Conservation (phyloP, 1,140 invertebrate genomes). For the Drosophila mauritiana region DNA sequence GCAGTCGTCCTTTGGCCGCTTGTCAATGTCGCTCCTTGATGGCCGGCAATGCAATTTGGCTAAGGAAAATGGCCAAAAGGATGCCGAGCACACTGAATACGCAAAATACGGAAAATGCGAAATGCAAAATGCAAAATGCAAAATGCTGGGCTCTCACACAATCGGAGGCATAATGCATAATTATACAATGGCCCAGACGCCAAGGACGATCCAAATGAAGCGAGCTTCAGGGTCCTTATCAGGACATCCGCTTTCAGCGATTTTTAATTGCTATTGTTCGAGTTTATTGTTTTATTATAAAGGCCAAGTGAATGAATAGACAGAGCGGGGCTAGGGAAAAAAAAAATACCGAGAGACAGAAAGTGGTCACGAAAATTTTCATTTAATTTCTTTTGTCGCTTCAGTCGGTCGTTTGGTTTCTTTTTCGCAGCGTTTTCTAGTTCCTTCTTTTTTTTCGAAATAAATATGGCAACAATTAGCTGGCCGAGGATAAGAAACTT, state of each 20-base stretch:
- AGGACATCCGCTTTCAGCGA: slow-evolving; percentile 81
- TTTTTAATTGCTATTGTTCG: slow-evolving; percentile 82
- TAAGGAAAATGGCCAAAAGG: slow-evolving; percentile 39
- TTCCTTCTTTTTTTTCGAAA: slow-evolving; percentile 53
- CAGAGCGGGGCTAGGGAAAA: not conserved
- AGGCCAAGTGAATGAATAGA: slow-evolving; percentile 78
- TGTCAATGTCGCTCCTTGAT: slow-evolving; percentile 52
- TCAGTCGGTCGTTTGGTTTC: slow-evolving; percentile 21
- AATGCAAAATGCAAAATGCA: slow-evolving; percentile 6
- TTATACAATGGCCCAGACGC: slow-evolving; percentile 62
- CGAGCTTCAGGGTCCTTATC: slow-evolving; percentile 63
- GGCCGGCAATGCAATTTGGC: slow-evolving; percentile 39
- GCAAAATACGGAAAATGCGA: slow-evolving; percentile 14
- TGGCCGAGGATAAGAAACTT: slow-evolving; percentile 10
- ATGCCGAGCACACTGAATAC: not conserved
- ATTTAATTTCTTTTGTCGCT: slow-evolving; percentile 61
- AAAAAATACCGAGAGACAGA: not conserved
- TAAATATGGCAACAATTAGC: slow-evolving; percentile 76
- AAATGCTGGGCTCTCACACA: slow-evolving; percentile 19
- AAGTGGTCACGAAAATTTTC: slow-evolving; percentile 45
- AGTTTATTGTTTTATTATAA: slow-evolving; percentile 82
- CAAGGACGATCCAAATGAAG: slow-evolving; percentile 63
- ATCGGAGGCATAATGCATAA: slow-evolving; percentile 71
- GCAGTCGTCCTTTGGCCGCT: slow-evolving; percentile 14
- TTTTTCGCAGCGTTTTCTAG: slow-evolving; percentile 23